Evolutionary conservation across 2,113 vertebrate species (phyloP).

Genomic region (Scomber japonicus): DNA sequence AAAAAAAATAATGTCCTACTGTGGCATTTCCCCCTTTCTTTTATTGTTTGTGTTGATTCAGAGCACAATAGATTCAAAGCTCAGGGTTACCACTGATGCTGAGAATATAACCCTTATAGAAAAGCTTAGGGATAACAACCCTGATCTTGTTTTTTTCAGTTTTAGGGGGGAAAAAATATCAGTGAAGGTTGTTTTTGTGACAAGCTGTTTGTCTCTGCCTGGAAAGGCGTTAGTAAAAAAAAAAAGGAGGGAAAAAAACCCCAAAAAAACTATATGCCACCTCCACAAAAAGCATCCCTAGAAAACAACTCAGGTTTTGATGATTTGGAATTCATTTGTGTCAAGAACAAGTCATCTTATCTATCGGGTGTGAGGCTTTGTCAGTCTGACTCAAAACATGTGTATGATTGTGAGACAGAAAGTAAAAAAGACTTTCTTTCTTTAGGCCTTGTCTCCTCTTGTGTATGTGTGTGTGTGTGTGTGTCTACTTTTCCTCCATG

Average conservation of each 20-base stretch:
- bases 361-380: conserved; percentile 44
- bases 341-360: conserved; percentile 64
- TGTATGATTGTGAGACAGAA: conserved; percentile 12
- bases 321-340: conserved; percentile 78
- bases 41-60: conserved; percentile 39
- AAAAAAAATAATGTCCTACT: conserved; percentile 46
- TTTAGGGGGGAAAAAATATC: conserved; percentile 11
- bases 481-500: too few relatives aligned
- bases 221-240: conserved; percentile 37
- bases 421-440: conserved; percentile 11
- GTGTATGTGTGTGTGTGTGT: neutral
- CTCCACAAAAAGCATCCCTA: conserved; percentile 43
- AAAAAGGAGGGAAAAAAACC: conserved; percentile 3
- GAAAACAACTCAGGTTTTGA: conserved; percentile 58
- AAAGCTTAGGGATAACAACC: neutral
- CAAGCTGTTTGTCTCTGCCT: conserved; percentile 33
- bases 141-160: neutral
- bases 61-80: conserved; percentile 39
- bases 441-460: conserved; percentile 3
- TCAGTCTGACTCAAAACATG: conserved; percentile 36
- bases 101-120: conserved; percentile 26
- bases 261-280: conserved; percentile 41
- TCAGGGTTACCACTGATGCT: neutral
- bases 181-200: conserved; percentile 16
- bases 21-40: conserved; percentile 42